Base-by-base conservation (phyloP, 1,140 invertebrate genomes). In the Heliconius melpomene region DNA sequence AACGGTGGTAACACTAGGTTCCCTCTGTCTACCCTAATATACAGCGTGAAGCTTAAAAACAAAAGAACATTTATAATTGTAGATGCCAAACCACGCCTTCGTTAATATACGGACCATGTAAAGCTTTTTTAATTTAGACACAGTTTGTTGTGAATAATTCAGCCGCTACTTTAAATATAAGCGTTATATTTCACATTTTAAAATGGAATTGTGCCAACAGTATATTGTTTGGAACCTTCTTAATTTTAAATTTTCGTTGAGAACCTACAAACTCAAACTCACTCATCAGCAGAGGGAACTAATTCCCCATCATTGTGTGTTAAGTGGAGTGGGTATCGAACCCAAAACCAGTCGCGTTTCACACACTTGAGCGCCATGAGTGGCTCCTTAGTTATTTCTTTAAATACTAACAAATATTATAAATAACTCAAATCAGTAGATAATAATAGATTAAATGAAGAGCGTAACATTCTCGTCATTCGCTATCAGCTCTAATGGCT, bases 401-500 rank as follows among this genome's bases (percentile, higher is more conserved):
- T 23, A 57, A 20, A n/a, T 57, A 57, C 9, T 7, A 8, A 29
- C 54, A 9, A n/a, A 66, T 66, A 26, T 3, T 66, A 66, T 66
- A 66, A 29, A 66, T 26, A 66, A 9, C 3, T 66, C 13, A 23
- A 26, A 66, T 29, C 11, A n/a, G 7, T 57, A 57, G 54, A 0
- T 36, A 36, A 36, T 36, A 36, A 36, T 36, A 36, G 32, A 29
- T 66, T 66, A 66, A 26, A 66, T 66, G 60, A 29, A 29, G 60
- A 66, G 60, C 1, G 23, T 5, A 3, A 66, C 7, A 23, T 60
- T 40, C 52, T 38, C 18, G 54, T 60, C 32, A 66, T 23, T 50
- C 38, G 54, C 3, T 54, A 75, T 75, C 54, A n/a, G 52, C 32
- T 66, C 74, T 38, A 75, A 66, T 75, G 54, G 74, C 18, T 26